Evolutionary conservation across 1,140 invertebrate species (phyloP).

Genomic region (Gonatopus flavifemur): DNA sequence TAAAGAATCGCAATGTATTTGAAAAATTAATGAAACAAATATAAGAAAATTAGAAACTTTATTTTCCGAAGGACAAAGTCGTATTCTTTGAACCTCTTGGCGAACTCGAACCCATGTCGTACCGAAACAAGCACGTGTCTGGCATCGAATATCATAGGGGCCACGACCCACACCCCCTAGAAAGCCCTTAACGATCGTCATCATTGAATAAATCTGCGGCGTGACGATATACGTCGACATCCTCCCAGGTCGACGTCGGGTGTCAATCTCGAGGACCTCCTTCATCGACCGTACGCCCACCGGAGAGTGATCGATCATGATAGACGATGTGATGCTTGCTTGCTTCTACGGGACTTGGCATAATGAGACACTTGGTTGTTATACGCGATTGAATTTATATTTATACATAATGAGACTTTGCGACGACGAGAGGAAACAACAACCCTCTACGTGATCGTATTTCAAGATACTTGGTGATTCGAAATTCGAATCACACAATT

Average conservation of each 20-base stretch:
- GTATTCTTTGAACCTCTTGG: slow-evolving; percentile 37
- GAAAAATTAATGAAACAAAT: slow-evolving; percentile 30
- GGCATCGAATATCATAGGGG: slow-evolving; percentile 50
- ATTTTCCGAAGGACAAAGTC: slow-evolving; percentile 6
- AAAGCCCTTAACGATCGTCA: slow-evolving; percentile 49
- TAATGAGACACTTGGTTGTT: slow-evolving; percentile 35
- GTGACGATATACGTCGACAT: slow-evolving; percentile 26
- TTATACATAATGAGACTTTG: slow-evolving; percentile 26
- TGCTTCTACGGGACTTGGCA: too few relatives aligned
- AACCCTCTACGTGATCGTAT: slow-evolving; percentile 8
- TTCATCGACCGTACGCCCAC: slow-evolving; percentile 48
- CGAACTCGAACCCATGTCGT: slow-evolving; percentile 27
- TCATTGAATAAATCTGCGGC: slow-evolving; percentile 54
- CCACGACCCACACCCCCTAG: slow-evolving; percentile 20
- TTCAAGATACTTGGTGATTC: not conserved
- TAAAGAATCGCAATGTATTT: slow-evolving; percentile 7
- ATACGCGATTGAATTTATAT: slow-evolving; percentile 1
- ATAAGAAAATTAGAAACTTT: too few relatives aligned
- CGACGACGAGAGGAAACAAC: slow-evolving; percentile 1
- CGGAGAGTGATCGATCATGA: slow-evolving; percentile 50
- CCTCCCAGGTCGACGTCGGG: slow-evolving; percentile 29
- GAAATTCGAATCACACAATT: not conserved
- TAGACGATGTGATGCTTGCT: too few relatives aligned
- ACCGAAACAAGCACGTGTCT: slow-evolving; percentile 47
- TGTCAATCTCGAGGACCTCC: slow-evolving; percentile 48